Evolutionary conservation across 2,797 vertebrate species (phyloP), one percentile per base, ranked within the genome.

Genomic region (Pelobates cultripes): DNA sequence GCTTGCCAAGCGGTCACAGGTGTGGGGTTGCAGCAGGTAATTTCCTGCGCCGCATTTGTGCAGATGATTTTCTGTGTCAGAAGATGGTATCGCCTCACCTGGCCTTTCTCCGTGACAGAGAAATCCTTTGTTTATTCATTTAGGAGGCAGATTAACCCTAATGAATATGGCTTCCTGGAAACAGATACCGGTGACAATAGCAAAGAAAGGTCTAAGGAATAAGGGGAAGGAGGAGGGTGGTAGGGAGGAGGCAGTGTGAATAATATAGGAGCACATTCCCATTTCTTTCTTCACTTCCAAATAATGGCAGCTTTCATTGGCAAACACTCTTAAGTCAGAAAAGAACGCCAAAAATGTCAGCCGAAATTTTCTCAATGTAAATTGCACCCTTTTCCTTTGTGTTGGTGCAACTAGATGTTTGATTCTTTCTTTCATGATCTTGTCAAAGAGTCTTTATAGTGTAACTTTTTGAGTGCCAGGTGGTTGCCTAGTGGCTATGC

Each of bases 261-360:
- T 88, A 89, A 90, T 87, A 81, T 44, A 70, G 89, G 89, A 92
- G 92, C 88, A 89, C 93, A 94, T 94, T 95, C 90, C 89, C 93
- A 91, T 95, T 93, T 98, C 97, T 97, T 94, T 98, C 97, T 93
- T 97, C 97, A 97, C 96, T 94, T 97, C 86, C 90, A 96, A 98
- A 99, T 98, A 97, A 98, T 93, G 93, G 89, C 86, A 86, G 89
- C 94, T 95, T 96, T 97, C 95, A 94, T 86, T 85, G 89, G 87
- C 87, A 91, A 92, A 92, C 93, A 93, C 95, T 96, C 94, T 90
- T 79, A 94, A 96, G 94, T 93, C 91, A 79, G 84, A 83, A 89
- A 95, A 93, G 96, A 96, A 98, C 90, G 93, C 87, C 89, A 96
- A 95, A 95, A 95, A 97, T 95, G 95, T 95, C 91, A 90, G 89